Evolutionary conservation across 2,113 vertebrate genomes (phyloP).

Genomic region (Tetraodon nigroviridis): DNA sequence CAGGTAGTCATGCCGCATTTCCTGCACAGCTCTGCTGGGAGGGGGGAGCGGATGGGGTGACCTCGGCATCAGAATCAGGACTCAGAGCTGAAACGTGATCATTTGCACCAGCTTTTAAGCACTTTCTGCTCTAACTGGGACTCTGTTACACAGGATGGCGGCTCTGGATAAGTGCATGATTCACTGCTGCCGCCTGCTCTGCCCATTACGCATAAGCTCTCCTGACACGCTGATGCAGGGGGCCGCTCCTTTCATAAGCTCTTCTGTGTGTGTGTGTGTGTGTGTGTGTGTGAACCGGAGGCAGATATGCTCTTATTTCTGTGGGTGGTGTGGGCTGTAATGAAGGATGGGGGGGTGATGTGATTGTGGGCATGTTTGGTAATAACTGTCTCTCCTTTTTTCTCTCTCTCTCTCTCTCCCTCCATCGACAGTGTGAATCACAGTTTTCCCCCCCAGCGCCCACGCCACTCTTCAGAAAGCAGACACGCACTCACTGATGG

Average conservation of each 20-base stretch:
- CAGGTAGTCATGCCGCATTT: too few relatives aligned
- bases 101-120: slow-evolving; percentile 60
- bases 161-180: slow-evolving; percentile 57
- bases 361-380: slow-evolving; percentile 28
- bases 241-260: slow-evolving; percentile 37
- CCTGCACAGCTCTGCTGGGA: too few relatives aligned
- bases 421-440: slow-evolving; percentile 41
- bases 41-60: background rate
- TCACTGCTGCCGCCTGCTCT: slow-evolving; percentile 42
- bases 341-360: slow-evolving; percentile 32
- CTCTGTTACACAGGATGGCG: slow-evolving; percentile 42
- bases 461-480: slow-evolving; percentile 4
- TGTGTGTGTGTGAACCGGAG: slow-evolving; percentile 1
- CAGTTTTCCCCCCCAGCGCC: slow-evolving; percentile 17
- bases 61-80: slow-evolving; percentile 29
- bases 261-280: slow-evolving; percentile 13
- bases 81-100: slow-evolving; percentile 32
- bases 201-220: slow-evolving; percentile 55
- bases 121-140: slow-evolving; percentile 43
- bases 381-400: slow-evolving; percentile 35
- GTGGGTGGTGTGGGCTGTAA: slow-evolving; percentile 52
- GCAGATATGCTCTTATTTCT: slow-evolving; percentile 32
- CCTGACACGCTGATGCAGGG: slow-evolving; percentile 50
- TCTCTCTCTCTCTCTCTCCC: slow-evolving; percentile 7
- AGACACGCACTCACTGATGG: slow-evolving; percentile 8